These are phyloP conservation scores for Poicephalus gulielmi DNA, from an alignment of 2,113 vertebrate genomes.

Conservation along the genomic window DNA sequence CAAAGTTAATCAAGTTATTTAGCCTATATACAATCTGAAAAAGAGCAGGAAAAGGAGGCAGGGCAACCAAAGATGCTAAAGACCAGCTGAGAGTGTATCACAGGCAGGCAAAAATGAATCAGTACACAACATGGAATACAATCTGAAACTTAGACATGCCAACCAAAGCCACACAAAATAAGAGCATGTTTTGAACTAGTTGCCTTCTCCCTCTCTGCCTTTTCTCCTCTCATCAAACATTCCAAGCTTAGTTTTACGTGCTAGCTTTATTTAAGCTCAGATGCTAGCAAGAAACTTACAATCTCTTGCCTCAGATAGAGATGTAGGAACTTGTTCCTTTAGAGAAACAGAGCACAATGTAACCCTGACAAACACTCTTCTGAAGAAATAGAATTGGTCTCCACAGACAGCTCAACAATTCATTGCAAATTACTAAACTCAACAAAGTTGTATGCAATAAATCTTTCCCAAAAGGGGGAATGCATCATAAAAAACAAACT, in stretches of 20 bases:
- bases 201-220: background rate
- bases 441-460: background rate
- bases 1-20: background rate
- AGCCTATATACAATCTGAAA: background rate
- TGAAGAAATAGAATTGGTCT: slow-evolving; percentile 6
- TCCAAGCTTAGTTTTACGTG: background rate
- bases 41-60: background rate
- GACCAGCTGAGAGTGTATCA: background rate
- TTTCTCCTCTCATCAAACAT: background rate
- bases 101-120: background rate
- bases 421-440: slow-evolving; percentile 39
- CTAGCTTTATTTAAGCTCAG: background rate
- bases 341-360: background rate
- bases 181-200: background rate
- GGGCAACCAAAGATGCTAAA: background rate
- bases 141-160: background rate
- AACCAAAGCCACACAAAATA: background rate
- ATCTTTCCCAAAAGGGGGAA: slow-evolving; percentile 33
- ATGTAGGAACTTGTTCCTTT: background rate
- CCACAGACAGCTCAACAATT: background rate
- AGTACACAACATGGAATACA: background rate
- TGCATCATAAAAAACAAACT: slow-evolving; percentile 50
- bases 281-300: background rate
- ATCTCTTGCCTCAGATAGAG: background rate
- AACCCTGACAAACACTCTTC: background rate